Evolutionary conservation across 2,113 vertebrate genomes (phyloP).

Genomic region (Alligator sinensis): DNA sequence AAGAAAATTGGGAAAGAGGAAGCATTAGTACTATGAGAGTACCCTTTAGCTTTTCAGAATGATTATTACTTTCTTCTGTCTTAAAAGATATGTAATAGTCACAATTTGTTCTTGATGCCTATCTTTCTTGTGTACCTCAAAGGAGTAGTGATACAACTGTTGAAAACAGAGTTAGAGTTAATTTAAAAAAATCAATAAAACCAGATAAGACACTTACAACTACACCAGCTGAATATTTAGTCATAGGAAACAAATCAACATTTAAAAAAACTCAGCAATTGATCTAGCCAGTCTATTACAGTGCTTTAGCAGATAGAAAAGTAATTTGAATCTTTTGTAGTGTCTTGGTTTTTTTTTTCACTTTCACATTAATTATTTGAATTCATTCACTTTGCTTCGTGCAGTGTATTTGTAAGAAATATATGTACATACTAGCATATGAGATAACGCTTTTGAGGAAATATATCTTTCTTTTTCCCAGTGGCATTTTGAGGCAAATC

Average conservation of each 20-base stretch:
- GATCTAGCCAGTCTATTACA: not conserved
- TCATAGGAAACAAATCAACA: not conserved
- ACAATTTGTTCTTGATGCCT: not conserved
- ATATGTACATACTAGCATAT: not conserved
- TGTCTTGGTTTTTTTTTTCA: not conserved
- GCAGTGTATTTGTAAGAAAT: not conserved
- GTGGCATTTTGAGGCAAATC: not conserved
- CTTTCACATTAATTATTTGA: not conserved
- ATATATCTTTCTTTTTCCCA: not conserved
- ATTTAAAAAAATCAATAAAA: slow-evolving; percentile 19
- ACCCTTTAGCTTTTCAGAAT: not conserved
- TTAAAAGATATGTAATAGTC: not conserved
- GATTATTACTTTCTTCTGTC: not conserved
- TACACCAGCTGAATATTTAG: not conserved
- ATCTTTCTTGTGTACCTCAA: not conserved
- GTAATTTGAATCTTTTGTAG: not conserved
- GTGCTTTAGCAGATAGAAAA: not conserved
- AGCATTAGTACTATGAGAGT: not conserved
- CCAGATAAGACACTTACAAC: not conserved
- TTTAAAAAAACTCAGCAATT: not conserved
- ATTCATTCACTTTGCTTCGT: not conserved
- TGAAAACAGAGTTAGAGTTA: slow-evolving; percentile 26
- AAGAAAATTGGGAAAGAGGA: not conserved
- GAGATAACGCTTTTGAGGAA: not conserved
- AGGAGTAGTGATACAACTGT: not conserved